Conservation (phyloP, 2,797 vertebrate genomes). For the Siniperca undulata region DNA sequence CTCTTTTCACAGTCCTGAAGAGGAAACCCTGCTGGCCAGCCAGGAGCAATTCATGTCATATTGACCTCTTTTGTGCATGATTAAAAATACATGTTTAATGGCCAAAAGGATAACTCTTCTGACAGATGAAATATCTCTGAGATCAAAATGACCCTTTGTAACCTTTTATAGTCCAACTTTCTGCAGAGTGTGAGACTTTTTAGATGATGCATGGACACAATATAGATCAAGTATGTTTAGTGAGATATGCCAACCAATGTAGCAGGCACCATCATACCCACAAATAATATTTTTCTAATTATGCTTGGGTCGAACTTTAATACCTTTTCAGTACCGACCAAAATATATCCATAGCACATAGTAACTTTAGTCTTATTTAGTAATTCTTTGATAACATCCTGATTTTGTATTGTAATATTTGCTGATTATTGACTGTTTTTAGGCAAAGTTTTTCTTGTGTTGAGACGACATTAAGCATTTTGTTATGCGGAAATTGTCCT, state of each 20-base stretch:
- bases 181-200: background rate
- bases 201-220: background rate
- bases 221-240: background rate
- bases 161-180: background rate
- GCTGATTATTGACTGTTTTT: background rate
- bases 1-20: background rate
- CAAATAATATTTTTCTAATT: background rate
- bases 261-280: background rate
- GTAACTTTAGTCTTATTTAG: background rate
- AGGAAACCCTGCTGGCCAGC: background rate
- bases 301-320: background rate
- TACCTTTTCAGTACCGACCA: background rate
- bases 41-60: background rate
- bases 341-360: background rate
- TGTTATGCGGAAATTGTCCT: background rate
- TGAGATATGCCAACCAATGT: background rate
- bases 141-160: background rate
- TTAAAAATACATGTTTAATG: conserved; percentile 1
- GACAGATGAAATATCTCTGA: background rate
- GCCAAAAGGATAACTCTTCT: background rate
- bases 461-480: background rate
- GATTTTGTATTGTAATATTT: background rate
- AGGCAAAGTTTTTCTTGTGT: background rate
- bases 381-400: background rate
- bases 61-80: background rate